Evolutionary conservation across 2,888 invertebrate species (phyloP), one percentile per base, ranked within the genome.

Genomic region (Atrina japonica): DNA sequence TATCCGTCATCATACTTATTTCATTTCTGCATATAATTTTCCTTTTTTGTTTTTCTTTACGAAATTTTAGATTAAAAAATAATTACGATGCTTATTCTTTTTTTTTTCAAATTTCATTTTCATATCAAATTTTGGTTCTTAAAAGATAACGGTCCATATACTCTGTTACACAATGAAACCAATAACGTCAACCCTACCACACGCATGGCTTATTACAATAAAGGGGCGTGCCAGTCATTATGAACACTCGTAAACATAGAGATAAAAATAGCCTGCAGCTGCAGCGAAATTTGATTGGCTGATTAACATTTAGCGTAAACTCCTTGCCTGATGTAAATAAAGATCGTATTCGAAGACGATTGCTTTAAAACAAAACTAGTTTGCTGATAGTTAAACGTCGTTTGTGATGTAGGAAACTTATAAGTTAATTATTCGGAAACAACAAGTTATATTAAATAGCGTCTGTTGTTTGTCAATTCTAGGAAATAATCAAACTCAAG

Each of bases 311-410:
- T 61, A 30, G 29, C 49, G 6, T 14, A 43, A 30, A 47, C 43
- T 47, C 21, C 49, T 30, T 18, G 27, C 23, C 45, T 30, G 61
- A 61, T 49, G 61, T 61, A 61, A 61, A 61, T 61, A 61, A 49
- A 61, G 61, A 49, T 49, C 56, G 56, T 40, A 56, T 35, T 56
- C 35, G 35, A 35, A 56, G 56, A 56, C 40, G 56, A 56, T 56
- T 40, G 35, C 40, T 56, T 56, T 56, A 56, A 56, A 56, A 56
- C 56, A 56, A 56, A 56, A 56, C 35, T 35, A 35, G 56, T 56
- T 56, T 56, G 56, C 35, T 40, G 56, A 56, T 56, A 56, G 56
- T 40, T 35, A 56, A 56, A 56, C 56, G 40, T 40, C 35, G n/a
- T 35, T 35, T 21, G 40, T 56, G 35, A 35, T 40, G 56, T 18